phyloP scores from a whole-genome alignment of 2,113 vertebrate species.

The Lates calcarifer region DNA sequence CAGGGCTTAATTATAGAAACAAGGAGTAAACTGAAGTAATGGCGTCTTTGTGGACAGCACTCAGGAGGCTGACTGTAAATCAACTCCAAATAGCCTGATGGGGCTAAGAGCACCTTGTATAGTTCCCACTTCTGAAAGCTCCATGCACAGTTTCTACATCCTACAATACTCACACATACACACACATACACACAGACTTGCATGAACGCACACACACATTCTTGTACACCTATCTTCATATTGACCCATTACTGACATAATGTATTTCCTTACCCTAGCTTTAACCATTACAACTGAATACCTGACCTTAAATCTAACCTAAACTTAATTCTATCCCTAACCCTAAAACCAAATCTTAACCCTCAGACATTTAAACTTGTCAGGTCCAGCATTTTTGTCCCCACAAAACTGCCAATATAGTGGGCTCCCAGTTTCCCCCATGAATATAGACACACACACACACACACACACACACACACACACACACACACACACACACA shows the following conservation, averaged over 20 bases:
- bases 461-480: neutral
- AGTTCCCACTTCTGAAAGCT: neutral
- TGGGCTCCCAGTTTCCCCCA: too few relatives aligned
- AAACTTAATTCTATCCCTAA: too few relatives aligned
- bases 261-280: too few relatives aligned
- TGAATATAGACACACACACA: neutral
- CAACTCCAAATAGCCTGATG: neutral
- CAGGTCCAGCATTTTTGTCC: too few relatives aligned
- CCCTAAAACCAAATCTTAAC: too few relatives aligned
- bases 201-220: too few relatives aligned
- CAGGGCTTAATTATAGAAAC: conserved; percentile 16
- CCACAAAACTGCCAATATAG: too few relatives aligned
- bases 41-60: conserved; percentile 10
- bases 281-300: too few relatives aligned
- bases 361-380: too few relatives aligned
- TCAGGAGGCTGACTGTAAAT: conserved; percentile 19
- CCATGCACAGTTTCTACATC: neutral
- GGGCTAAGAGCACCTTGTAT: neutral
- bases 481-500: neutral
- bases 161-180: neutral
- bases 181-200: neutral
- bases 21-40: conserved; percentile 1
- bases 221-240: too few relatives aligned
- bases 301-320: too few relatives aligned
- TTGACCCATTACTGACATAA: too few relatives aligned